Base-by-base conservation (phyloP, 2,113 vertebrate genomes). In the Oreochromis niloticus region DNA sequence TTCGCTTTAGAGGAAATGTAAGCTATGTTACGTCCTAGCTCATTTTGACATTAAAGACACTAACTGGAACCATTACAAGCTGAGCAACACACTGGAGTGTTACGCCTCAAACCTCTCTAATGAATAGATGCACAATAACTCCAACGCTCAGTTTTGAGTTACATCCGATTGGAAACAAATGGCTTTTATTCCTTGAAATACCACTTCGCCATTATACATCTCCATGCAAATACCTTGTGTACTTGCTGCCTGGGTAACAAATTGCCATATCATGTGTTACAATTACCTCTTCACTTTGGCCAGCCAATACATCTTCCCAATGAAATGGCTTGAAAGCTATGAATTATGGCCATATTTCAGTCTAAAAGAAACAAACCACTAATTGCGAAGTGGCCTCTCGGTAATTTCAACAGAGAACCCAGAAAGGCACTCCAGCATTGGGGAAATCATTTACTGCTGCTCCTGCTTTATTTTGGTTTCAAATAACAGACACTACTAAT, bases 401-500 rank as follows among this genome's bases (percentile, higher is more conserved):
- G 93, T 94, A 95, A 95, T 95, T 90, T 96, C 94, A 89, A 95
- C 96, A 95, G 95, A 96, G 95, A 95, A 89, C 92, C 94, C 89
- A 96, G 95, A 96, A 93, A 94, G 91, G 90, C 91, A 32, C 95
- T 96, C 95, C 93, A 95, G 93, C 94, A 93, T 92, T 81, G 87
- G 95, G 93, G 96, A 97, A 97, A 97, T 95, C 95, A 97, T 97
- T 97, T 96, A 95, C 96, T 96, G 96, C 97, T 97, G 96, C 95
- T 96, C 82, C 94, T 96, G 95, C 96, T 98, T 98, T 97, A 97
- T 97, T 98, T 98, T 96, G 97, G 97, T 97, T 97, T 98, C 97
- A 94, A 96, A 94, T 97, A 97, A 98, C 97, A 98, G 97, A 98
- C 97, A 97, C 95, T 94, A 92, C 96, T 97, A 97, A 98, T 98